phyloP scores from a whole-genome alignment of 2,113 vertebrate genomes.

The Climacteris rufus region DNA sequence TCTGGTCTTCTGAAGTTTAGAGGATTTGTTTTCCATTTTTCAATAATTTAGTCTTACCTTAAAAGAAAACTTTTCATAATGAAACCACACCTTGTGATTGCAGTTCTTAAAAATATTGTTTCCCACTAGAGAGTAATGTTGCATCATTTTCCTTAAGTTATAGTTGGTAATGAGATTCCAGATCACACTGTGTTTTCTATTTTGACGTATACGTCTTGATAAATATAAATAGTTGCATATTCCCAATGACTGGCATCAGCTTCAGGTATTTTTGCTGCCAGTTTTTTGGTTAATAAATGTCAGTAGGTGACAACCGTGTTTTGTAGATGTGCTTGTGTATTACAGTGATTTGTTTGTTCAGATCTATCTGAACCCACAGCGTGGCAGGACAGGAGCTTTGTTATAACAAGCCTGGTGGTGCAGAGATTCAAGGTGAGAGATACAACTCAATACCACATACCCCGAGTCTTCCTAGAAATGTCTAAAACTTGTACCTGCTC shows the following conservation, averaged over 20 bases:
- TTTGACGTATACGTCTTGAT: background rate
- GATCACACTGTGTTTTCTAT: background rate
- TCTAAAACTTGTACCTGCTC: background rate
- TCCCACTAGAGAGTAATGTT: background rate
- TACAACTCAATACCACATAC: background rate
- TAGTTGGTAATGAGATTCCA: background rate
- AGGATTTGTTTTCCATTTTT: background rate
- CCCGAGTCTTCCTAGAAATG: background rate
- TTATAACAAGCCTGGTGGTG: background rate
- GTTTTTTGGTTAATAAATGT: constrained; percentile 12
- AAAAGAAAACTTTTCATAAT: background rate
- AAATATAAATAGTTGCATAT: background rate
- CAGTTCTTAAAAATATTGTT: background rate
- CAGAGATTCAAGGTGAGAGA: background rate
- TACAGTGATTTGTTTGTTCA: background rate
- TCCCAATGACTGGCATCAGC: background rate
- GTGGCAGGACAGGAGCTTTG: background rate
- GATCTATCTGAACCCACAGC: background rate
- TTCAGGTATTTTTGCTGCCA: background rate
- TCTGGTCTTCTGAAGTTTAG: background rate
- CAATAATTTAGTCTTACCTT: background rate
- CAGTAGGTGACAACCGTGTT: background rate
- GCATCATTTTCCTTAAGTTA: background rate
- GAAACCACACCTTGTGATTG: background rate
- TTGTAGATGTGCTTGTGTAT: background rate